Base-by-base conservation (phyloP, 2,888 invertebrate genomes). In the Periphyllus acericola region DNA sequence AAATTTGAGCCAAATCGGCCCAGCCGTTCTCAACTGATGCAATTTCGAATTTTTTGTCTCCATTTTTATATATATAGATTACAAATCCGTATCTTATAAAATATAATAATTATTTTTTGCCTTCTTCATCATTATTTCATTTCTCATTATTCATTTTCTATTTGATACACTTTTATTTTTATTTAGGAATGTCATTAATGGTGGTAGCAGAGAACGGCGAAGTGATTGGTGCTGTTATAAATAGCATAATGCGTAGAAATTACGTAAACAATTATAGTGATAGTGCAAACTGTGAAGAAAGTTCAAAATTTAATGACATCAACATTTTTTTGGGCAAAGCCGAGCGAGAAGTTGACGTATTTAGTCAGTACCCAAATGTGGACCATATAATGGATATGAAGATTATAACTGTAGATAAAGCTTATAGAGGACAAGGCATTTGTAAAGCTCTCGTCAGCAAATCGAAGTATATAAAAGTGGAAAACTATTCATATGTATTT, bases 361-460 rank as follows among this genome's bases (percentile, higher is more conserved):
- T 94, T 91, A 92, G 92, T 89, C 93, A 92, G 90, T 95, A 93
- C 90, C 94, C 94, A 0, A 92, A 92, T 6, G 92, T 93, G 0
- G 90, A 93, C 40, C 92, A 92, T 60, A 91, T 94, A 71, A 92
- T 95, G 83, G 94, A 94, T 83, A 92, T 95, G 21, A 94, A 94
- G 90, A 93, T 95, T 60, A 92, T 95, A 0, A 94, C 95, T 0
- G 95, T 95, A 1, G 94, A 95, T 90, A 92, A 92, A 0, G 92
- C 92, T n/a, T 95, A 94, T 93, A 92, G 95, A 89, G 94, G 94
- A 81, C 93, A 93, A 89, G 95, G 95, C 3, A 93, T 95, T 89
- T 95, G 94, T 90, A 94, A 94, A 89, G 92, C 92, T 36, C 92
- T 95, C 25, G 91, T 95, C 90, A 92, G 93, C 80, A 93, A 92